phyloP scores from a whole-genome alignment of 2,797 vertebrate genomes.

The Oreochromis grahami region DNA sequence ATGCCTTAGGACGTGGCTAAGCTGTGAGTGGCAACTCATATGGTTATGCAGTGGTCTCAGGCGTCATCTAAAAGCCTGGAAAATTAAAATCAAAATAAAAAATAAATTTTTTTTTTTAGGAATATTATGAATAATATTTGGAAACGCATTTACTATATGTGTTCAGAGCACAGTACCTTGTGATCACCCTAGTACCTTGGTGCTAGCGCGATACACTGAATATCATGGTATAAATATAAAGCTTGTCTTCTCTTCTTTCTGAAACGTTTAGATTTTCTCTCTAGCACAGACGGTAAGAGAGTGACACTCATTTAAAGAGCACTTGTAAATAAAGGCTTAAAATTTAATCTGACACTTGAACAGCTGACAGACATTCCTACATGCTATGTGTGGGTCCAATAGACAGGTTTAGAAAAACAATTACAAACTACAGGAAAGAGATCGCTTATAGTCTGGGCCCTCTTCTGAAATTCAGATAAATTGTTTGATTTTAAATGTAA shows the following conservation, averaged over 20 bases:
- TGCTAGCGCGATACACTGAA: neutral
- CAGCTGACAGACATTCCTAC: neutral
- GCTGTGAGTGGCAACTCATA: neutral
- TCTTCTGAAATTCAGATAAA: neutral
- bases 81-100: neutral
- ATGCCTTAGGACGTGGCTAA: neutral
- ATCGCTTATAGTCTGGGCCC: rapidly evolving
- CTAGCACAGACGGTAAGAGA: neutral
- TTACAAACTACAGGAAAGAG: neutral
- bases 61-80: neutral
- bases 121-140: neutral
- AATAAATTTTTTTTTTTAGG: neutral
- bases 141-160: neutral
- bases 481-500: neutral
- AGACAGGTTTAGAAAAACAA: neutral
- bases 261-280: neutral
- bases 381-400: neutral
- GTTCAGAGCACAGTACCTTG: neutral
- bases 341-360: neutral
- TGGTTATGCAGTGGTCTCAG: neutral
- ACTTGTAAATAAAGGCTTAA: neutral
- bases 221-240: neutral
- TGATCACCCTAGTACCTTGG: neutral
- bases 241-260: neutral
- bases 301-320: neutral